A percentile compares a stretch with the other conserved stretches of the same genome.
phyloP scores from a whole-genome alignment of 2,113 vertebrate genomes.

The Antigone vipio region DNA sequence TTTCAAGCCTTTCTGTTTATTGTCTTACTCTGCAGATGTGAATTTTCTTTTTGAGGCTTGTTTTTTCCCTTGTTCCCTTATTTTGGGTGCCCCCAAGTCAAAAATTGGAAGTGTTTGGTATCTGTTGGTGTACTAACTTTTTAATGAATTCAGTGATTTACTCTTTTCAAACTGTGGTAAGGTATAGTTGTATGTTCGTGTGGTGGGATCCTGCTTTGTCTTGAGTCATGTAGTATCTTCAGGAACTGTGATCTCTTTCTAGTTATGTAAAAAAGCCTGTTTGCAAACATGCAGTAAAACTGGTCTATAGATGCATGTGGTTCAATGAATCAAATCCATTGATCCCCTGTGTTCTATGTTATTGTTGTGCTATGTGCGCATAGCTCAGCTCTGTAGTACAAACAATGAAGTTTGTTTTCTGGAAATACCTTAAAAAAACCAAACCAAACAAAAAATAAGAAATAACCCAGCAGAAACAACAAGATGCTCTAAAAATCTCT shows the following conservation, averaged over 20 bases:
- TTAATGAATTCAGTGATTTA: background rate
- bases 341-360: fast-evolving
- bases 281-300: background rate
- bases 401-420: background rate
- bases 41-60: background rate
- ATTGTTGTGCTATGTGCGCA: fast-evolving
- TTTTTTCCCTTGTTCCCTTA: background rate
- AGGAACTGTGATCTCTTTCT: background rate
- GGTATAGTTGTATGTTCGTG: fast-evolving
- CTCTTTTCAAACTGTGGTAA: background rate
- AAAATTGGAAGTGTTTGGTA: background rate
- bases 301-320: fast-evolving
- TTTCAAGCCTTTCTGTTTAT: background rate
- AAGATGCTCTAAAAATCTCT: background rate
- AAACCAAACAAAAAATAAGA: background rate
- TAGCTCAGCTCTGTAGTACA: background rate
- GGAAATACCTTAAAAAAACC: background rate
- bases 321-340: background rate
- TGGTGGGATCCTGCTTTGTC: background rate
- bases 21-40: background rate
- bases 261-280: background rate
- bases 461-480: background rate
- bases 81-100: background rate
- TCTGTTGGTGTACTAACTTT: fast-evolving
- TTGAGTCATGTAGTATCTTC: fast-evolving